These are phyloP conservation scores for Lampropteryx suffumata DNA, from an alignment of 2,888 invertebrate genomes.

Conservation along the genomic window DNA sequence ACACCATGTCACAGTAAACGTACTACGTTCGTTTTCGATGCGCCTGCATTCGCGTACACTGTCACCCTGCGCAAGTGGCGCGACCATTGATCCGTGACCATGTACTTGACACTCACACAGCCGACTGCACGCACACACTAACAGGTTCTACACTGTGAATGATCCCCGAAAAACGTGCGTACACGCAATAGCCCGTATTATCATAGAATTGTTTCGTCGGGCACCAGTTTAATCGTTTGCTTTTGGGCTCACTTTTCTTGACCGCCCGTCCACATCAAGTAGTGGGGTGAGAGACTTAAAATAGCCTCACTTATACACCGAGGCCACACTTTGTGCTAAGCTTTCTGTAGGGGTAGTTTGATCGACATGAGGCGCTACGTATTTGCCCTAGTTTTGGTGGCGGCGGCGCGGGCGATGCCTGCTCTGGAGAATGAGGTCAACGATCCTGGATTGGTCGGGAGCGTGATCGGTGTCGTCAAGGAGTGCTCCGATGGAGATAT, in stretches of 20 bases:
- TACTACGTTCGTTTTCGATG: slow-evolving; percentile 18
- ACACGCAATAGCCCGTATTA: slow-evolving; percentile 63
- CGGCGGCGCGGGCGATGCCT: slow-evolving; percentile 75
- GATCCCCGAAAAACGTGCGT: slow-evolving; percentile 60
- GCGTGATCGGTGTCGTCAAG: slow-evolving; percentile 85
- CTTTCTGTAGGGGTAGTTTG: slow-evolving; percentile 72
- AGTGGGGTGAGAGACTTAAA: slow-evolving; percentile 79
- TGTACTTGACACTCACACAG: slow-evolving; percentile 35
- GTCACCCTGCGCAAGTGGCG: slow-evolving; percentile 40
- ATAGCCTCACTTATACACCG: slow-evolving; percentile 67
- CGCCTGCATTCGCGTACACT: slow-evolving; percentile 27
- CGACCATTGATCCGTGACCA: slow-evolving; percentile 46
- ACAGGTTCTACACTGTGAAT: slow-evolving; percentile 45
- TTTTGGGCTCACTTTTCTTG: slow-evolving; percentile 76
- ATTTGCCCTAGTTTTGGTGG: slow-evolving; percentile 77
- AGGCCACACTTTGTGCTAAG: slow-evolving; percentile 73
- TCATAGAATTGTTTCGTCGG: slow-evolving; percentile 66
- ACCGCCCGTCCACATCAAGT: slow-evolving; percentile 46
- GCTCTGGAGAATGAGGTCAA: slow-evolving; percentile 80
- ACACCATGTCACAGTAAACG: neutral
- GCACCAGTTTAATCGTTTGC: slow-evolving; percentile 70
- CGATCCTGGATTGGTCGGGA: slow-evolving; percentile 62
- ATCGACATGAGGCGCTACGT: slow-evolving; percentile 73
- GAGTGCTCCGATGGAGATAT: slow-evolving; percentile 88
- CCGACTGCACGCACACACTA: slow-evolving; percentile 30